phyloP scores from a whole-genome alignment of 2,113 vertebrate species.

The Vulpes ferrilata region DNA sequence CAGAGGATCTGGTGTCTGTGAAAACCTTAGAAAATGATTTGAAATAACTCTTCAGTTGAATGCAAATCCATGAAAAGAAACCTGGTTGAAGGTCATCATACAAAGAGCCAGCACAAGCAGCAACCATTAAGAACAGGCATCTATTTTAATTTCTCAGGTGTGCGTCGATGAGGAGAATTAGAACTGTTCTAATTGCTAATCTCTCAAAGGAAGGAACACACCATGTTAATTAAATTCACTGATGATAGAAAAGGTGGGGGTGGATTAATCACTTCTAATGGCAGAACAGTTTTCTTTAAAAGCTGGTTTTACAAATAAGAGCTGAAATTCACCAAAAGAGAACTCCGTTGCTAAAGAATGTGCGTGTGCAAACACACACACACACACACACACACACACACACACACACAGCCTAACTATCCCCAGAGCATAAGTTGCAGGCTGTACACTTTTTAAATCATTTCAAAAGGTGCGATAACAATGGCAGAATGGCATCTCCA shows the following conservation, averaged over 20 bases:
- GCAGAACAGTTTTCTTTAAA: conserved; percentile 70
- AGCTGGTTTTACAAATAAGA: conserved; percentile 62
- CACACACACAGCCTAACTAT: not conserved
- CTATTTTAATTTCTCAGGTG: conserved; percentile 69
- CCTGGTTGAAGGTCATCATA: conserved; percentile 8
- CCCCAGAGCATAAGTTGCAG: not conserved
- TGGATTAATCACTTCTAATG: conserved; percentile 65
- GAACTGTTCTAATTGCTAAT: conserved; percentile 64
- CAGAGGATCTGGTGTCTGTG: not conserved
- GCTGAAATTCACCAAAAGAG: conserved; percentile 61
- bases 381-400: not conserved
- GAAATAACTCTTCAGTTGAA: not conserved
- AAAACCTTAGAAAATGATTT: conserved; percentile 13
- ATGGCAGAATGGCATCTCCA: not conserved
- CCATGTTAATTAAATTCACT: conserved; percentile 72
- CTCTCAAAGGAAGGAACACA: conserved; percentile 61
- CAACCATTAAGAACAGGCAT: not conserved
- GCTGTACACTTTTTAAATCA: not conserved
- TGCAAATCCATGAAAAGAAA: not conserved
- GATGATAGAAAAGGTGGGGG: conserved; percentile 65
- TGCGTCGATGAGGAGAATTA: conserved; percentile 55
- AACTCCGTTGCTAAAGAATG: not conserved
- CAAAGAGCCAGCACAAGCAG: not conserved
- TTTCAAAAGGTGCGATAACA: not conserved
- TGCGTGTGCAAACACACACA: rapidly evolving